Evolutionary conservation across 2,888 invertebrate species (phyloP).

Genomic region (Nymphalis urticae): DNA sequence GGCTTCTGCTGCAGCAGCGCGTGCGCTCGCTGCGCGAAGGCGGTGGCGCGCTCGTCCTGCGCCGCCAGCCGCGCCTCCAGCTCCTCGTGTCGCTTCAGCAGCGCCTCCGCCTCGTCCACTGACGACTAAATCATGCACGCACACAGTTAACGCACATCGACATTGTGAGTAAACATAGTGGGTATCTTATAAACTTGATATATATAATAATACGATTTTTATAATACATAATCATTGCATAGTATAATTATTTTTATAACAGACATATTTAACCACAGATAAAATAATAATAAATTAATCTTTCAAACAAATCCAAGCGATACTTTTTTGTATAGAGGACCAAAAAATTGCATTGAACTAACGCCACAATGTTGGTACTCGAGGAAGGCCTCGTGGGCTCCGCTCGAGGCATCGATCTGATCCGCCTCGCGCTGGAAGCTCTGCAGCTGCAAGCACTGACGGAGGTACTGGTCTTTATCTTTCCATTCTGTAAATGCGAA

Average conservation of each 20-base stretch:
- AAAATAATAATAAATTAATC: too few species aligned
- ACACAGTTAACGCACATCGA: too few species aligned
- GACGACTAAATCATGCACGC: conserved; percentile 83
- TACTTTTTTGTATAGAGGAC: too few species aligned
- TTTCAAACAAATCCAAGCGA: too few species aligned
- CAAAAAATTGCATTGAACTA: conserved; percentile 49
- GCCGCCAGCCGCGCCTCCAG: conserved; percentile 95
- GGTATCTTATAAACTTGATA: too few species aligned
- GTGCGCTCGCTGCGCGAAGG: conserved; percentile 91
- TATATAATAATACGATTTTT: too few species aligned
- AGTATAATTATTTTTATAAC: too few species aligned
- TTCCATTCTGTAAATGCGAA: conserved; percentile 82
- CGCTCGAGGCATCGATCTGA: conserved; percentile 96
- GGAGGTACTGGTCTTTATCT: conserved; percentile 91
- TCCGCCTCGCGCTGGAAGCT: conserved; percentile 97
- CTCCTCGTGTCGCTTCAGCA: conserved; percentile 95
- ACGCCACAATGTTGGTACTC: conserved; percentile 94
- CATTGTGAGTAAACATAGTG: too few species aligned
- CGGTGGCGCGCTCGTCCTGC: conserved; percentile 94
- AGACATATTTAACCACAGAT: too few species aligned
- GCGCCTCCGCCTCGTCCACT: conserved; percentile 94
- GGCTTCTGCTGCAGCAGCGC: conserved; percentile 89
- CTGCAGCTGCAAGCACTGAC: conserved; percentile 94
- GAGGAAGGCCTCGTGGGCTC: conserved; percentile 95
- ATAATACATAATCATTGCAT: too few species aligned